Conservation (phyloP, 2,797 vertebrate genomes). For the Tokudaia tokunoshimensis region DNA sequence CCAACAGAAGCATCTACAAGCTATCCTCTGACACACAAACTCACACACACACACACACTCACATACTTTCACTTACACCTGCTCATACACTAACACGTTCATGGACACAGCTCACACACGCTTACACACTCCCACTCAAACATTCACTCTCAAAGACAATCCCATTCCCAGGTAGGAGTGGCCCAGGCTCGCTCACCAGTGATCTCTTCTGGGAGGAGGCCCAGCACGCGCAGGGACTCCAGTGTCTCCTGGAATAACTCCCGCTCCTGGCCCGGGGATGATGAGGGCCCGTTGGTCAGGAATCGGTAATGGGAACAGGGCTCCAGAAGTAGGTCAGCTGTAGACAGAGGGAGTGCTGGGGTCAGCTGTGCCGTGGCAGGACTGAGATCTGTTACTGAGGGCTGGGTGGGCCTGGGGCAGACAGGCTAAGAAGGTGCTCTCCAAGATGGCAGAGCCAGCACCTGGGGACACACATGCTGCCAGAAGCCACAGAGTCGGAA, state of each 20-base stretch:
- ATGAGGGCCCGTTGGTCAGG: slow-evolving; percentile 92
- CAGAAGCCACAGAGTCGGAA: background rate
- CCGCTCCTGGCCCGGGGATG: slow-evolving; percentile 93
- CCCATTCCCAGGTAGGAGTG: background rate
- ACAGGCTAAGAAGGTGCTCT: fast-evolving
- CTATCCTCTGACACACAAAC: background rate
- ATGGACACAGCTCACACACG: background rate
- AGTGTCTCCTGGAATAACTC: slow-evolving; percentile 96
- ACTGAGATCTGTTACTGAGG: background rate
- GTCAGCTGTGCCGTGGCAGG: fast-evolving
- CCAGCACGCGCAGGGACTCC: slow-evolving; percentile 96
- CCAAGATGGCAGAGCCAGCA: background rate
- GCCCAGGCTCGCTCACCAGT: slow-evolving; percentile 88
- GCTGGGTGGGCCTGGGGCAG: background rate
- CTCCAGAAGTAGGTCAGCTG: slow-evolving; percentile 94
- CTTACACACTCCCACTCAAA: background rate
- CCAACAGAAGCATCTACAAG: background rate
- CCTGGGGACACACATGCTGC: background rate
- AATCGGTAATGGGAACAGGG: slow-evolving; percentile 93
- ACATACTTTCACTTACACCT: background rate
- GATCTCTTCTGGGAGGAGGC: slow-evolving; percentile 93
- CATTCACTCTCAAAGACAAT: background rate
- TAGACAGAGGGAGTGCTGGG: background rate
- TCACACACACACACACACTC: background rate
- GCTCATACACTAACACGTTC: background rate